A percentile compares a stretch with the other conserved stretches of the same genome.
These are phyloP conservation scores for Pseudochirops cupreus DNA, from an alignment of 2,797 vertebrate species.

Conservation along the genomic window DNA sequence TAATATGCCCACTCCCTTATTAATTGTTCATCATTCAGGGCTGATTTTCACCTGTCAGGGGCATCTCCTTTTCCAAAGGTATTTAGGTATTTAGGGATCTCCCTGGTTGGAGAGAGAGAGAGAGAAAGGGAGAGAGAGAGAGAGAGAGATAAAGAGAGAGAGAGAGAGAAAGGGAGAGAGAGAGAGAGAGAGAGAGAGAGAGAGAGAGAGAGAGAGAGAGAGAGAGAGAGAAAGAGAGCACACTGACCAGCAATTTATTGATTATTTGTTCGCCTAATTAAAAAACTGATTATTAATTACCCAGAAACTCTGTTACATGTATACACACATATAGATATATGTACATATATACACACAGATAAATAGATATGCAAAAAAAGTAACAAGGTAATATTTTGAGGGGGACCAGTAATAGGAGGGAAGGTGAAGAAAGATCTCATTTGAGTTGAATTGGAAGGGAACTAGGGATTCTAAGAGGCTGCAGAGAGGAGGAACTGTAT, in stretches of 20 bases:
- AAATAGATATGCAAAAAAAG: not conserved
- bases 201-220: no score
- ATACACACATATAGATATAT: not conserved
- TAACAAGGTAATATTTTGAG: not conserved
- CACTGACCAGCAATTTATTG: no score
- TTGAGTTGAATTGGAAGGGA: not conserved
- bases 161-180: no score
- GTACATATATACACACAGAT: not conserved
- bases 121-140: no score
- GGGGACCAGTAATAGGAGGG: not conserved
- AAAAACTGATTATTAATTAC: no score
- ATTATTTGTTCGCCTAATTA: no score
- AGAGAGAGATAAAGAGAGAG: no score
- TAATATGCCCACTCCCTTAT: not conserved
- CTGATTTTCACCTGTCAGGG: not conserved
- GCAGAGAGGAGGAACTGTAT: not conserved
- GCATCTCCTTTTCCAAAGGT: not conserved
- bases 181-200: no score
- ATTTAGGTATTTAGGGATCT: not conserved
- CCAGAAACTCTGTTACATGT: no score
- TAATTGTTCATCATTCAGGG: not conserved
- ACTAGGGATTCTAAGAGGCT: not conserved
- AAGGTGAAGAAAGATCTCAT: not conserved
- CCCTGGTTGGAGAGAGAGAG: not conserved
- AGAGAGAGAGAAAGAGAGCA: no score